Evolutionary conservation across 2,113 vertebrate species (phyloP).

Genomic region (Pseudolaguvia tuberculata): DNA sequence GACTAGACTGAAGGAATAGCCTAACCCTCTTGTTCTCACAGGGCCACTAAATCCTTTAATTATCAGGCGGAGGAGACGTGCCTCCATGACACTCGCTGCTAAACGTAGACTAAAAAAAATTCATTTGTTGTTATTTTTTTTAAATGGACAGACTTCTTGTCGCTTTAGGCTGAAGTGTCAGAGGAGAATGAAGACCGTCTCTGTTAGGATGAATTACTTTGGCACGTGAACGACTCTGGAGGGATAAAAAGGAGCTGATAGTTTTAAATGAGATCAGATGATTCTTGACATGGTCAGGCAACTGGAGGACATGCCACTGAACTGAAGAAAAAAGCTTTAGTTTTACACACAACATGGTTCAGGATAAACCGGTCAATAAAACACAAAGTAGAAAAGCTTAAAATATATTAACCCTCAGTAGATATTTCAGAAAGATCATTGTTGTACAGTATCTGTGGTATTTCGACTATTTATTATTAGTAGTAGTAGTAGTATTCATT

Average conservation of each 20-base stretch:
- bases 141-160: constrained; percentile 42
- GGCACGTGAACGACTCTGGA: constrained; percentile 8
- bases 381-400: no score
- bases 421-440: no score
- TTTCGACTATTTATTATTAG: no score
- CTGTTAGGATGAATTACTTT: constrained; percentile 17
- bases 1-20: constrained; percentile 49
- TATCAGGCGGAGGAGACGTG: constrained; percentile 53
- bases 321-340: not conserved
- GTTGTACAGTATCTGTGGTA: no score
- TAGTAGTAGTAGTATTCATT: no score
- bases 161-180: constrained; percentile 46
- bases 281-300: not conserved
- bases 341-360: not conserved
- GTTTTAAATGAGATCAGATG: constrained; percentile 30
- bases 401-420: no score
- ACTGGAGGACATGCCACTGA: constrained; percentile 1
- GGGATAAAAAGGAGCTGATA: constrained; percentile 13
- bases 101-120: constrained; percentile 49
- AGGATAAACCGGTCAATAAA: not conserved
- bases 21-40: constrained; percentile 53
- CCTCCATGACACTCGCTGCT: constrained; percentile 50
- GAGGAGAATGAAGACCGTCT: constrained; percentile 27
- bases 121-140: constrained; percentile 47
- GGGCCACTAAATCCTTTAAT: constrained; percentile 64